Evolutionary conservation across 2,113 vertebrate species (phyloP).

Genomic region (Pomatorhinus ruficollis): DNA sequence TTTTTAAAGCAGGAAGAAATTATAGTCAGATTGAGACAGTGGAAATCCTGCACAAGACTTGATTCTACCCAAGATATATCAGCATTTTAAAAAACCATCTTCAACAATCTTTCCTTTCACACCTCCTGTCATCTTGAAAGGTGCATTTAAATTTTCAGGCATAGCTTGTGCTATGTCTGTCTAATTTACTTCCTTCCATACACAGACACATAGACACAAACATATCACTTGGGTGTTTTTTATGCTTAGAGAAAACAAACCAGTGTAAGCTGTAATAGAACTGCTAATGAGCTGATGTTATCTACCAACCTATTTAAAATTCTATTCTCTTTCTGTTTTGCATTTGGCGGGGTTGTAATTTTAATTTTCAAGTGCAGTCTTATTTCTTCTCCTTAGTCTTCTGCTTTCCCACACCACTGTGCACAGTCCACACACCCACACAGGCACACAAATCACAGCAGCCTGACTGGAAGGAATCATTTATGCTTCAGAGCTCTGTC

Average conservation of each 20-base stretch:
- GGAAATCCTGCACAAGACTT: background rate
- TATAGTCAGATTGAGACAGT: background rate
- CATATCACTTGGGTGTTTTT: background rate
- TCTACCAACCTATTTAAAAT: conserved; percentile 68
- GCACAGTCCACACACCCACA: background rate
- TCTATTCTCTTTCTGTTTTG: conserved; percentile 64
- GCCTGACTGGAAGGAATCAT: background rate
- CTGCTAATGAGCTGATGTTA: conserved; percentile 74
- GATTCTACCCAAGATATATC: background rate
- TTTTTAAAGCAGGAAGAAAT: background rate
- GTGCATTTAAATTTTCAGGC: conserved; percentile 21
- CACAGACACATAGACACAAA: conserved; percentile 28
- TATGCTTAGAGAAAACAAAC: conserved; percentile 54
- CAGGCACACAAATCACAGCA: background rate
- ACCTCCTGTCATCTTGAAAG: background rate
- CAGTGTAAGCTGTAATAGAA: conserved; percentile 63
- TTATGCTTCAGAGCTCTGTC: background rate
- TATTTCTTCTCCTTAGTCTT: background rate
- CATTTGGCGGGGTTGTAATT: conserved; percentile 55
- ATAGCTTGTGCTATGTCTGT: conserved; percentile 38
- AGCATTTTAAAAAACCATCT: background rate
- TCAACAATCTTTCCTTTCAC: background rate
- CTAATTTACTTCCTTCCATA: conserved; percentile 61
- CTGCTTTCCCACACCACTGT: background rate
- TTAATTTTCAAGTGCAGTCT: conserved; percentile 42